phyloP scores from a whole-genome alignment of 1,140 invertebrate species.

The Lasaia peninsularis region DNA sequence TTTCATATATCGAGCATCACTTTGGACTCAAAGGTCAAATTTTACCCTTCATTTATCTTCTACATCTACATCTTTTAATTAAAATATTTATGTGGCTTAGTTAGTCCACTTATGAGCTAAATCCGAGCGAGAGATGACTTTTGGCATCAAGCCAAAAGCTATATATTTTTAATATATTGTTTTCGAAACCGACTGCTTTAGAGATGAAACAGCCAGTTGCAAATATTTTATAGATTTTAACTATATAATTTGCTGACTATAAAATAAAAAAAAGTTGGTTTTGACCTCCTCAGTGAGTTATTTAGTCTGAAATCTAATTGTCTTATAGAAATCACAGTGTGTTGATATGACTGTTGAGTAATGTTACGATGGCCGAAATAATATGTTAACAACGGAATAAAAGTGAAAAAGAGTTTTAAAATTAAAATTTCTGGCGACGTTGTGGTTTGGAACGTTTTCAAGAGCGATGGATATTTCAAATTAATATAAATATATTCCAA shows the following conservation, averaged over 20 bases:
- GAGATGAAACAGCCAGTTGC: background rate
- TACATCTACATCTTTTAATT: background rate
- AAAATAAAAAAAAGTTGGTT: background rate
- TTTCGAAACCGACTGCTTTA: constrained; percentile 14
- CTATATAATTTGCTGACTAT: background rate
- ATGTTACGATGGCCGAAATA: constrained; percentile 6
- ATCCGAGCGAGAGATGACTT: constrained; percentile 50
- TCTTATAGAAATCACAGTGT: background rate
- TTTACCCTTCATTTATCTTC: background rate
- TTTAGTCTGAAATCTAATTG: background rate
- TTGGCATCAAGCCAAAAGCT: constrained; percentile 24
- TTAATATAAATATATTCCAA: background rate
- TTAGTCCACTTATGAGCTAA: constrained; percentile 22
- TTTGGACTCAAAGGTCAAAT: too few relatives aligned
- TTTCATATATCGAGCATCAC: too few relatives aligned
- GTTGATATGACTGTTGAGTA: constrained; percentile 1
- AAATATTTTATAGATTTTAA: background rate
- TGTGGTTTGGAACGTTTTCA: background rate
- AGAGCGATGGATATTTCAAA: background rate
- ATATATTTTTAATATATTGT: constrained; percentile 17
- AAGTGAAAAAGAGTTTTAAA: background rate
- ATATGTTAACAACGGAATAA: background rate
- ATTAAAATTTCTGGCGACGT: background rate
- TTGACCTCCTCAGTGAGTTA: background rate
- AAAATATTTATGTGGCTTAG: constrained; percentile 10